These are phyloP conservation scores for Zelleria hepariella DNA, from an alignment of 2,888 invertebrate genomes.

Conservation along the genomic window DNA sequence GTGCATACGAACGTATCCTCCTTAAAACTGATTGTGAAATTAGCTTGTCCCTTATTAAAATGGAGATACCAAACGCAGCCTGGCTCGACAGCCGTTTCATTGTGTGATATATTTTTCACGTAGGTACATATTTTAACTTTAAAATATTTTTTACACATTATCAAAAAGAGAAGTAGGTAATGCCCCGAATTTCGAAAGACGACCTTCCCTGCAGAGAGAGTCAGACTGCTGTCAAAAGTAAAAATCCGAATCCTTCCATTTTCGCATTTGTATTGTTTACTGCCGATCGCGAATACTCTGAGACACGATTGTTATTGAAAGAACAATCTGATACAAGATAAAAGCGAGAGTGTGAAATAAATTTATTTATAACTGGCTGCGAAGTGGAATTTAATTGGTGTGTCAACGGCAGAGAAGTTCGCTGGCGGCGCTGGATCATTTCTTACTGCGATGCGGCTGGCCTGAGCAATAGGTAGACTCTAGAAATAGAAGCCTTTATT, in stretches of 20 bases:
- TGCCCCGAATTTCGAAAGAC: no score
- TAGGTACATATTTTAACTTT: no score
- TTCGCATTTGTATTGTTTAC: no score
- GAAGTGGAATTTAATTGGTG: conserved; percentile 56
- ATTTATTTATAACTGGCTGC: conserved; percentile 47
- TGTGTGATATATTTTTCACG: conserved; percentile 17
- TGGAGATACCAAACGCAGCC: not conserved
- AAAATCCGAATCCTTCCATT: no score
- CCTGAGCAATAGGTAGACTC: not conserved
- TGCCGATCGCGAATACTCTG: conserved; percentile 40
- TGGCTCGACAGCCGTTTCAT: not conserved
- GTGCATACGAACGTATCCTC: conserved; percentile 35
- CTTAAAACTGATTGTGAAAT: conserved; percentile 21
- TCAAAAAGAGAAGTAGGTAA: no score
- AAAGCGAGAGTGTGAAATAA: conserved; percentile 50
- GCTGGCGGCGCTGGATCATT: conserved; percentile 1
- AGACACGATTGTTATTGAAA: conserved; percentile 49
- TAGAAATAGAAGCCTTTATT: not conserved
- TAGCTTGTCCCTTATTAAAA: conserved; percentile 13
- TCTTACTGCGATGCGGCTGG: not conserved
- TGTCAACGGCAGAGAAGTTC: conserved; percentile 28
- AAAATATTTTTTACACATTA: no score
- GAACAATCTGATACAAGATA: conserved; percentile 62
- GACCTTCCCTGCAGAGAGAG: no score
- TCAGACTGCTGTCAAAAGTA: no score